A percentile compares a stretch with the other conserved stretches of the same genome.
Evolutionary conservation across 2,888 invertebrate genomes (phyloP).

Genomic region (Himalopsyche japonica): DNA sequence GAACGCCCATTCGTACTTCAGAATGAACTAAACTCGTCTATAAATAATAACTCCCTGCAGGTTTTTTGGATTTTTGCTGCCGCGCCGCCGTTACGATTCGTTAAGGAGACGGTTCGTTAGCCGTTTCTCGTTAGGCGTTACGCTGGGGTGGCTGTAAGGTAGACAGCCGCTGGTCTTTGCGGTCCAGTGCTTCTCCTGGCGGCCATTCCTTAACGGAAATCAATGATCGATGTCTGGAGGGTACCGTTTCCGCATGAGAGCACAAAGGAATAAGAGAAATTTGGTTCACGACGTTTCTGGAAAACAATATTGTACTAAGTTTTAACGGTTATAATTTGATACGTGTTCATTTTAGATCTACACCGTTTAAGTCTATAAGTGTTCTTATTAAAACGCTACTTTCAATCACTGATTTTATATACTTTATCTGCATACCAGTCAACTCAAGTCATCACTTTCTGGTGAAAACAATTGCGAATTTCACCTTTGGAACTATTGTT

Average conservation of each 20-base stretch:
- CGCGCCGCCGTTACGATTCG: not conserved
- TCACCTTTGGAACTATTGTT: too few species aligned
- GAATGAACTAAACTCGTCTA: not conserved
- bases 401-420: too few species aligned
- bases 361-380: too few species aligned
- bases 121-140: not conserved
- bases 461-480: too few species aligned
- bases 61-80: not conserved
- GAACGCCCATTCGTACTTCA: not conserved
- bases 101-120: constrained; percentile 2
- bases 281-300: too few species aligned
- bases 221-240: not conserved
- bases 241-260: not conserved
- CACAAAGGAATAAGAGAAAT: too few species aligned
- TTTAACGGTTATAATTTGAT: too few species aligned
- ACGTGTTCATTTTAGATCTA: too few species aligned
- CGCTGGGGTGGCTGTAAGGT: not conserved
- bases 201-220: not conserved
- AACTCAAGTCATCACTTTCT: too few species aligned
- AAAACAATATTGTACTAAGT: too few species aligned
- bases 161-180: not conserved
- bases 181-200: not conserved
- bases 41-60: not conserved
- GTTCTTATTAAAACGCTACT: too few species aligned
- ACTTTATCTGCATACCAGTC: too few species aligned